A percentile compares a stretch with the other conserved stretches of the same genome.
phyloP scores from a whole-genome alignment of 2,888 invertebrate genomes.

The Trissolcus japonicus region DNA sequence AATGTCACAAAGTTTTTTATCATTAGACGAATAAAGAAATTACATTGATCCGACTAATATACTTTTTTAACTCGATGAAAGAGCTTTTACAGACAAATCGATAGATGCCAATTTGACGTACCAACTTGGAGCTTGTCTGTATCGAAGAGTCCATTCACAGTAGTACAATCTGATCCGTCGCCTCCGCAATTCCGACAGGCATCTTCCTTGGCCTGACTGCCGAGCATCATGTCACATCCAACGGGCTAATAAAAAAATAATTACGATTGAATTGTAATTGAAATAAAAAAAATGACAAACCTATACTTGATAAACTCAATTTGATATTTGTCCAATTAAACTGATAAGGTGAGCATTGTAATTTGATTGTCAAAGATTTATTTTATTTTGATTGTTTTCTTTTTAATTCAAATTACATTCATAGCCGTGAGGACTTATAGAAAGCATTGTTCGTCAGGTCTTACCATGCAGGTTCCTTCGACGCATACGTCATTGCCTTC shows the following conservation, averaged over 20 bases:
- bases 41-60: background rate
- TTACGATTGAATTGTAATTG: background rate
- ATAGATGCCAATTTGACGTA: conserved; percentile 71
- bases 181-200: conserved; percentile 95
- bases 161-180: conserved; percentile 91
- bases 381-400: background rate
- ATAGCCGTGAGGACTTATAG: conserved; percentile 4
- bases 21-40: background rate
- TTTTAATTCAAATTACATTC: conserved; percentile 11
- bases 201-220: conserved; percentile 90
- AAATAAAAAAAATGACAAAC: background rate
- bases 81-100: too few species aligned
- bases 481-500: conserved; percentile 95
- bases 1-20: conserved; percentile 58
- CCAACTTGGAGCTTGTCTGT: conserved; percentile 85
- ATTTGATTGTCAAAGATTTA: too few species aligned
- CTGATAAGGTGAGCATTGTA: background rate
- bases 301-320: background rate
- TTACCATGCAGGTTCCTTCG: conserved; percentile 93
- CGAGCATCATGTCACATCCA: conserved; percentile 96
- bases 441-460: conserved; percentile 58
- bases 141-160: conserved; percentile 84
- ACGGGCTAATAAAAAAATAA: conserved; percentile 81
- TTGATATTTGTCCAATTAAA: background rate
- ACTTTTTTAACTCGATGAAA: conserved; percentile 17